Base-by-base conservation (phyloP, 2,797 vertebrate genomes). In the Alca torda region DNA sequence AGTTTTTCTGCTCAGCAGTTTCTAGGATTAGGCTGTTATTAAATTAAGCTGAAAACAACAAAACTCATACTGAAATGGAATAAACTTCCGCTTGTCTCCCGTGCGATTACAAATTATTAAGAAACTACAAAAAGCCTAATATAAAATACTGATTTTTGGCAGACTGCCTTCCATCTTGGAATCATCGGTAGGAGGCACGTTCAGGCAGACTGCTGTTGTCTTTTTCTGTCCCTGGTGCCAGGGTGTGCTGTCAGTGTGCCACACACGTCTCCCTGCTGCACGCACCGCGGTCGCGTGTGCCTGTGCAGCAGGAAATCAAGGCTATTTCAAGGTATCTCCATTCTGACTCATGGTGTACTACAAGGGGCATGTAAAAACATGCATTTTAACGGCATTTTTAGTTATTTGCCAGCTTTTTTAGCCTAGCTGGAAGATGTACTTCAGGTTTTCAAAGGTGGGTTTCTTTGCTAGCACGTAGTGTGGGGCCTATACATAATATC, bases 401-500 rank as follows among this genome's bases (percentile, higher is more conserved):
- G 26, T 46, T 37, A 41, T 53, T 46, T 67, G 10, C 24, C 37
- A 73, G 19, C 21, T 53, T 46, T 61, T 54, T 45, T 43, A 74
- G 28, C 31, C 30, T 51, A 2, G 37, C 51, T 79, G 43, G 35
- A 57, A 75, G 31, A 39, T 26, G 50, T 1, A 13, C 11, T 63
- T 48, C 11, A 64, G 35, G 19, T 28, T 73, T 48, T 13, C 50
- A 45, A 45, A 74, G 33, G 3, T 48, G n/a, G 2, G 2, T 63
- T 83, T 78, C 21, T 78, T 51, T 64, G 21, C 30, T 76, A 45
- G 3, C 39, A 8, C 8, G 2, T 11, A 45, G 30, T 16, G 5
- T 69, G 16, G 0, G 35, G 28, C 46, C 56, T 43, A 15, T 28
- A n/a, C 30, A 12, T 1, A 0, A 30, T 21, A 0, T 65, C 30